Percentiles rank a stretch among this genome's conserved stretches.
Conservation (phyloP, 2,888 invertebrate species). For the Aphodius sticticus region DNA sequence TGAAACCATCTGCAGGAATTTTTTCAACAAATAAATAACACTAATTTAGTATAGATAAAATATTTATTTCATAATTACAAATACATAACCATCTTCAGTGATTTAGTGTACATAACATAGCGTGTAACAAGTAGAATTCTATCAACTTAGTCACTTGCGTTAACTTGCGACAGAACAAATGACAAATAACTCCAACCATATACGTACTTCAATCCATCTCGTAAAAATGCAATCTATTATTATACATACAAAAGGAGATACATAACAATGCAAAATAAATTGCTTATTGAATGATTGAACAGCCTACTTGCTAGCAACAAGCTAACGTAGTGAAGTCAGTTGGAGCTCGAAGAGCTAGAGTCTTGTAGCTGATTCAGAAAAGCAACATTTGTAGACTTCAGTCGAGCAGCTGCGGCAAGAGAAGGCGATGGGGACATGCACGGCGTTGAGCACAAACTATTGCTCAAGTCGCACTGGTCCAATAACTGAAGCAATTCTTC, state of each 20-base stretch:
- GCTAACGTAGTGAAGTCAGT: conserved; percentile 31
- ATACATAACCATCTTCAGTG: conserved; percentile 15
- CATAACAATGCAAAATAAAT: not conserved
- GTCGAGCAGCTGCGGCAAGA: conserved; percentile 61
- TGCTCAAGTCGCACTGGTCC: conserved; percentile 93
- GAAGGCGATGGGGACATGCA: conserved; percentile 72
- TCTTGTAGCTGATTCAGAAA: conserved; percentile 66
- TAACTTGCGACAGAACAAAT: not conserved
- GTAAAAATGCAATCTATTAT: not conserved
- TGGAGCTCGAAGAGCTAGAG: conserved; percentile 43
- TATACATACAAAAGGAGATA: not conserved
- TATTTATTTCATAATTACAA: conserved; percentile 25
- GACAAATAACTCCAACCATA: not conserved
- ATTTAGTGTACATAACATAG: conserved; percentile 11
- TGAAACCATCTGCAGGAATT: not conserved
- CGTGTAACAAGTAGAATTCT: conserved; percentile 12
- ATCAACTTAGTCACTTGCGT: not conserved
- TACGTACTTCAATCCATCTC: not conserved
- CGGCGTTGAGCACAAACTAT: conserved; percentile 79
- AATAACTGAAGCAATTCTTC: conserved; percentile 90
- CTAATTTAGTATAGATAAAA: conserved; percentile 20
- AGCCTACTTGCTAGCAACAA: not conserved
- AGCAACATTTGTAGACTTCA: conserved; percentile 70
- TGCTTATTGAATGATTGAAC: not conserved
- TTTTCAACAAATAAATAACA: conserved; percentile 6